Percentiles rank a stretch among this genome's conserved stretches.
These are phyloP conservation scores for Mactra quadrangularis DNA, from an alignment of 1,140 invertebrate species.

Conservation along the genomic window DNA sequence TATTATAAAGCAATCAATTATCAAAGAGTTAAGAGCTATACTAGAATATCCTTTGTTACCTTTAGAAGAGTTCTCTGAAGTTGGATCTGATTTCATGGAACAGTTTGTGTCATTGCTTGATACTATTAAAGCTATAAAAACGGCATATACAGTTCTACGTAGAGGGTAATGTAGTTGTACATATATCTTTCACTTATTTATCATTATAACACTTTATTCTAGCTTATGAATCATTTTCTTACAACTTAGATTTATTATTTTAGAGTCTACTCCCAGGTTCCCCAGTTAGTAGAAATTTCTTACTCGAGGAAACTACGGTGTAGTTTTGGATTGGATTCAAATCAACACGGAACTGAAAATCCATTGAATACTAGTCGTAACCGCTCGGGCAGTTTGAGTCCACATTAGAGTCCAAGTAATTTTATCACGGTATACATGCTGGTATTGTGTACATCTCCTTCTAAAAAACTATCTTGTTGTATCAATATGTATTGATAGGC, in stretches of 20 bases:
- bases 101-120: conserved; percentile 25
- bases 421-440: too few species aligned
- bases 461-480: neutral
- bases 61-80: neutral
- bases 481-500: neutral
- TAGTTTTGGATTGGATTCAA: too few species aligned
- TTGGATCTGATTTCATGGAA: conserved; percentile 5
- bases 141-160: conserved; percentile 1
- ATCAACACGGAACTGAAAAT: too few species aligned
- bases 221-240: too few species aligned
- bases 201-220: too few species aligned
- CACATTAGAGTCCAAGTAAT: too few species aligned
- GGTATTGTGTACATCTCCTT: neutral
- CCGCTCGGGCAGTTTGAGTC: too few species aligned
- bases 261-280: neutral
- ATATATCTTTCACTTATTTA: too few species aligned
- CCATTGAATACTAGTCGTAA: too few species aligned
- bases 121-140: neutral
- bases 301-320: neutral
- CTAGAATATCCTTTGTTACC: neutral
- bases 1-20: neutral
- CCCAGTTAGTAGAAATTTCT: neutral
- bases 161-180: conserved; percentile 18
- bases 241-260: too few species aligned
- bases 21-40: neutral